Base-by-base conservation (phyloP, 2,113 vertebrate species). In the Porphyrio hochstetteri region DNA sequence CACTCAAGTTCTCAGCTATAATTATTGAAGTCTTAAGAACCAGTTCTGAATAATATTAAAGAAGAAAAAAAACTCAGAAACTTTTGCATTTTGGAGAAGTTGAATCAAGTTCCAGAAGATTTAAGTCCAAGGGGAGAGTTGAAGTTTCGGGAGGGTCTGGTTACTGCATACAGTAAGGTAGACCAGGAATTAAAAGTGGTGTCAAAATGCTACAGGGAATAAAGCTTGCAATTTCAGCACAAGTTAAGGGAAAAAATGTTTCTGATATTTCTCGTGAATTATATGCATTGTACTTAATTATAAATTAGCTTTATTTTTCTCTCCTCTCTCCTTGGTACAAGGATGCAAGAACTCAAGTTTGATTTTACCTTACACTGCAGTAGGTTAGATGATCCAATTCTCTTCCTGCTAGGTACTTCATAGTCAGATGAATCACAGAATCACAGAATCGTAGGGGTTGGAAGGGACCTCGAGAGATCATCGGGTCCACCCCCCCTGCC, bases 301-400 rank as follows among this genome's bases (percentile, higher is more conserved):
- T 48, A 75, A 29, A 55, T 12, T 59, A 84, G 4, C 10, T 70
- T 50, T 60, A 85, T 52, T 52, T 28, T 53, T 16, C 27, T 44
- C 42, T 44, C 42, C 42, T 44, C 44, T 46, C 44, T 38, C 23
- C 31, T 95, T 48, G 60, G 0, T 50, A 33, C 24, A 24, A 90
- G 27, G 19, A 10, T 40, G 11, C 13, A 78, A 93, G 59, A 7
- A 48, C 10, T 71, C 14, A 8, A 46, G 7, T 78, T 38, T 86
- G 21, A 71, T 46, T 50, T 77, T 48, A 53, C 18, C 60, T 75
- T 35, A 42, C 19, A 52, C 8, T 0, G 1, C 29, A 59, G 20
- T 25, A 36, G 0, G 0, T 70, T 42, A 71, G 52, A 48, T 8
- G 14, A 82, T 46, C 29, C 14, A 52, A 2, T 35, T 69, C 8